These are phyloP conservation scores for Cheilosia urbana DNA, from an alignment of 2,888 invertebrate species.

Conservation along the genomic window DNA sequence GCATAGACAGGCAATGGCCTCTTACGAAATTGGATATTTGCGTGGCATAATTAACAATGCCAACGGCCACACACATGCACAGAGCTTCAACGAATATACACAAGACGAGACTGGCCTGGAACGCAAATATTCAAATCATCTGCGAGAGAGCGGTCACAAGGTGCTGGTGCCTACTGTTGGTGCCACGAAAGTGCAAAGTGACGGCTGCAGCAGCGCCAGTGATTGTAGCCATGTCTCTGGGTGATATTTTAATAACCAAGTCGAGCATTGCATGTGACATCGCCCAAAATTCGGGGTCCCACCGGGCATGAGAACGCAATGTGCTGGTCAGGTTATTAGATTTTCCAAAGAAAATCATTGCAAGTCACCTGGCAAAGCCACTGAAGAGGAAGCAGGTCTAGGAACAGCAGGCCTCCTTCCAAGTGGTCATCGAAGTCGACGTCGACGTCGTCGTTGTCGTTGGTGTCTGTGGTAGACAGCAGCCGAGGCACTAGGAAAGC, in stretches of 20 bases:
- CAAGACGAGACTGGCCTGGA: conserved; percentile 17
- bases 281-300: conserved; percentile 64
- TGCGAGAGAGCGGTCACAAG: conserved; percentile 67
- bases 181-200: conserved; percentile 60
- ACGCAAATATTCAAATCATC: conserved; percentile 70
- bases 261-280: conserved; percentile 69
- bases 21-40: conserved; percentile 76
- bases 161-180: conserved; percentile 68
- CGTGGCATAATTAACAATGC: conserved; percentile 75
- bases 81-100: conserved; percentile 14
- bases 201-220: conserved; percentile 64
- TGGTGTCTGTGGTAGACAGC: conserved; percentile 58
- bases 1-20: conserved; percentile 68
- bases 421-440: conserved; percentile 44
- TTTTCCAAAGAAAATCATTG: conserved; percentile 70
- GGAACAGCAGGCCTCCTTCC: conserved; percentile 61
- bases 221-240: conserved; percentile 73
- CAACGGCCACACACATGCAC: conserved; percentile 62
- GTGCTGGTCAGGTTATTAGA: conserved; percentile 63
- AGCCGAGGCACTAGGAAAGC: conserved; percentile 35
- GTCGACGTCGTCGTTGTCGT: neutral
- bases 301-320: conserved; percentile 42
- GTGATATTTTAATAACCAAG: conserved; percentile 75
- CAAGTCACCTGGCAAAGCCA: conserved; percentile 59
- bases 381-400: conserved; percentile 27